Evolutionary conservation across 2,888 invertebrate genomes (phyloP).

Genomic region (Prosapia bicincta): DNA sequence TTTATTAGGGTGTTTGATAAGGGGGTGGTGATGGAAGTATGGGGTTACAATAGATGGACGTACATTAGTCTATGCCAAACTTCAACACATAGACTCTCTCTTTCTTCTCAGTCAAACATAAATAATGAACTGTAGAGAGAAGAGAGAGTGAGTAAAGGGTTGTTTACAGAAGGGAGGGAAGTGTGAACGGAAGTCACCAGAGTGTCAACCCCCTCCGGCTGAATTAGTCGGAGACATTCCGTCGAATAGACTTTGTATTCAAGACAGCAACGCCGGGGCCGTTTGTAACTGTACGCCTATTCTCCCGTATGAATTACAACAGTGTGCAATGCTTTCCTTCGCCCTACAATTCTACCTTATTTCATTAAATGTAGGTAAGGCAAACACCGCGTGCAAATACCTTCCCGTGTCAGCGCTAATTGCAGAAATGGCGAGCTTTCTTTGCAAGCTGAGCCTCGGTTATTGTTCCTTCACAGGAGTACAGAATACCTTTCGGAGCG

Average conservation of each 20-base stretch:
- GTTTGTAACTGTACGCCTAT: background rate
- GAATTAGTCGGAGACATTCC: background rate
- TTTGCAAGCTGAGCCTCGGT: too few relatives aligned
- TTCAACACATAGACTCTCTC: background rate
- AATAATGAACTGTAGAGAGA: background rate
- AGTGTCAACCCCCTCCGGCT: background rate
- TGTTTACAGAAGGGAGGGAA: background rate
- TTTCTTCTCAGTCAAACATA: background rate
- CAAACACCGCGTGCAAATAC: background rate
- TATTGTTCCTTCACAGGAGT: too few relatives aligned
- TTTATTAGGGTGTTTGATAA: background rate
- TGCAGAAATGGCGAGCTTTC: too few relatives aligned
- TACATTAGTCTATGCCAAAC: background rate
- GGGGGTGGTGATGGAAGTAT: background rate
- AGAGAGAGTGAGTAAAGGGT: background rate
- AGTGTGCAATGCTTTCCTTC: background rate
- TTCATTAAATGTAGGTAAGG: background rate
- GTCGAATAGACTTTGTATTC: constrained; percentile 2
- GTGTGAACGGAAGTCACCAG: constrained; percentile 2
- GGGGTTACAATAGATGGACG: background rate
- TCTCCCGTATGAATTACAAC: background rate
- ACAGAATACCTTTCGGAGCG: too few relatives aligned
- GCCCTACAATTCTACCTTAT: background rate
- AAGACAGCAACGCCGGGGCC: background rate
- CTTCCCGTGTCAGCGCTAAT: background rate